A percentile compares a stretch with the other conserved stretches of the same genome.
Evolutionary conservation across 53 echinoderm and acorn worm genomes (phyloP).

Genomic region (Pentamera pediparva): DNA sequence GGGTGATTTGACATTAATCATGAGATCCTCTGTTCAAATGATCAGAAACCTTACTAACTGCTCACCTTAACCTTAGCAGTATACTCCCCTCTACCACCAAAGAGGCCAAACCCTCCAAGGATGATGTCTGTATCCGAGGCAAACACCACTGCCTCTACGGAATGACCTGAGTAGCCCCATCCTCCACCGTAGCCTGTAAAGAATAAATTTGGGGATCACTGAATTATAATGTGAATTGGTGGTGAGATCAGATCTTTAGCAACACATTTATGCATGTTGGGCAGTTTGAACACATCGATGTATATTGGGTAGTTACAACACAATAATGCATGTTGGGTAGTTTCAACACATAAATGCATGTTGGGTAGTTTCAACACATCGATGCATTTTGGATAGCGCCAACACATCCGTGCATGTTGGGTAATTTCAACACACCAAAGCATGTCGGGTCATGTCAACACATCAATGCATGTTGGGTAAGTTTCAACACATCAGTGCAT

Average conservation of each 20-base stretch:
- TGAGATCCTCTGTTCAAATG: too few relatives aligned
- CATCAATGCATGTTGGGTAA: background rate
- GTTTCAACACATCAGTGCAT: background rate
- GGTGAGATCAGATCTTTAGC: background rate
- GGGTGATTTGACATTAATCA: too few relatives aligned
- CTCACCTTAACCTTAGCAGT: slow-evolving; percentile 91
- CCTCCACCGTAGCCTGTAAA: slow-evolving; percentile 81
- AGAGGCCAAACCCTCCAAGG: slow-evolving; percentile 87
- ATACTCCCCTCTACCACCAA: slow-evolving; percentile 97
- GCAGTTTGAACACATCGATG: background rate
- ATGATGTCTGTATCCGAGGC: slow-evolving; percentile 73
- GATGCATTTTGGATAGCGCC: background rate
- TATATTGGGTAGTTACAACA: background rate
- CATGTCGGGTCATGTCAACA: background rate
- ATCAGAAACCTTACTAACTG: too few relatives aligned
- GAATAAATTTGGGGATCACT: background rate
- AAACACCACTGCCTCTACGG: slow-evolving; percentile 83
- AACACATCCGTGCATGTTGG: background rate
- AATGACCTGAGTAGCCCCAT: slow-evolving; percentile 98
- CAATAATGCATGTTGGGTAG: background rate
- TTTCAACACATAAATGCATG: background rate
- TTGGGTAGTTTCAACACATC: background rate
- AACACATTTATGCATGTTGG: background rate
- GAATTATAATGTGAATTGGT: background rate
- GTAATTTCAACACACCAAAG: background rate